Evolutionary conservation across 2,888 invertebrate species (phyloP).

Genomic region (Podabrus alpinus): DNA sequence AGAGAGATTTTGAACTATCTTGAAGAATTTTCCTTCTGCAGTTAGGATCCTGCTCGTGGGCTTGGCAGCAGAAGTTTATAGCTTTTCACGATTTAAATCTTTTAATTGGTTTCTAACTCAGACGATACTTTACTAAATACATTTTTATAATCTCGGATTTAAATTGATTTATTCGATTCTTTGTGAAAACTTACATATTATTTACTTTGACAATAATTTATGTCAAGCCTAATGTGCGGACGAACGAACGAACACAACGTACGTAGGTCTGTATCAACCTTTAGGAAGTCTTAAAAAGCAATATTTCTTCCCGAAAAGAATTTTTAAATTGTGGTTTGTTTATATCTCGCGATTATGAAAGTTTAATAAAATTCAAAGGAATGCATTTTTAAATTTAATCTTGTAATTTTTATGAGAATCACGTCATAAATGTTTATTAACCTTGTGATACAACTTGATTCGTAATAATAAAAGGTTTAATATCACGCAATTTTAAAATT

Average conservation of each 20-base stretch:
- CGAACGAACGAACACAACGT: too few species aligned
- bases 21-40: neutral
- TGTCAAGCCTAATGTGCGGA: too few species aligned
- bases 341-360: too few species aligned
- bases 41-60: neutral
- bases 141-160: too few species aligned
- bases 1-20: neutral
- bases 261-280: too few species aligned
- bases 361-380: neutral
- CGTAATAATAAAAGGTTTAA: neutral
- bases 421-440: constrained; percentile 1
- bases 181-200: too few species aligned
- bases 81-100: neutral
- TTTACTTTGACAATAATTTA: too few species aligned
- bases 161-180: too few species aligned
- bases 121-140: neutral
- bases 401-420: neutral
- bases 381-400: neutral
- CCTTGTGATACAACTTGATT: neutral
- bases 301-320: too few species aligned
- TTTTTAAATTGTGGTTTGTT: too few species aligned
- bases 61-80: neutral
- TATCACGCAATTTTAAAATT: neutral
- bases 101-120: neutral
- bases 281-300: too few species aligned